A percentile compares a stretch with the other conserved stretches of the same genome.
phyloP scores from a whole-genome alignment of 1,140 invertebrate genomes.

The Drosophila kanapiae region DNA sequence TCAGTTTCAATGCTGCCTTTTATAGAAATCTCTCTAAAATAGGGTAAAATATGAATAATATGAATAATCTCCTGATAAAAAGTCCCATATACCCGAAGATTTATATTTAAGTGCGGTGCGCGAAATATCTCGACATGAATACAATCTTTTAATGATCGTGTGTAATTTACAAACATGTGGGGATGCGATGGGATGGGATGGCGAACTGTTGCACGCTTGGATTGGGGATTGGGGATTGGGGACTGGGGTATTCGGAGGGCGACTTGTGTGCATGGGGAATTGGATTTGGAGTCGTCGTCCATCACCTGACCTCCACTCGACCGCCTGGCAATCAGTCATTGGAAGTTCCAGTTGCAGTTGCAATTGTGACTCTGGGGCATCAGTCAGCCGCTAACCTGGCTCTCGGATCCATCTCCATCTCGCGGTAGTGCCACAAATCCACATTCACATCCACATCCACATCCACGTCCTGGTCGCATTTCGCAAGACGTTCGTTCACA shows the following conservation, averaged over 20 bases:
- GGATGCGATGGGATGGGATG: slow-evolving; percentile 37
- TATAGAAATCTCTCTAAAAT: too few relatives aligned
- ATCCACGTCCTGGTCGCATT: slow-evolving; percentile 38
- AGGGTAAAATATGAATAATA: too few relatives aligned
- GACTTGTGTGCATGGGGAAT: too few relatives aligned
- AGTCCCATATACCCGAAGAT: not conserved
- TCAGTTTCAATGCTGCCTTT: too few relatives aligned
- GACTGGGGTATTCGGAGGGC: not conserved
- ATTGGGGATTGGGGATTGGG: not conserved
- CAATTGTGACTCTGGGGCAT: slow-evolving; percentile 58
- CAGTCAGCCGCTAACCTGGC: slow-evolving; percentile 74
- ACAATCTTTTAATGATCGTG: slow-evolving; percentile 84
- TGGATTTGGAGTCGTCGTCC: slow-evolving; percentile 50
- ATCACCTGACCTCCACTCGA: slow-evolving; percentile 75
- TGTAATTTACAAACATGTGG: slow-evolving; percentile 79
- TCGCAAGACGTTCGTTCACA: slow-evolving; percentile 71
- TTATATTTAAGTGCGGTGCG: slow-evolving; percentile 8
- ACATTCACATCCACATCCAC: slow-evolving; percentile 14
- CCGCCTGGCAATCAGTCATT: slow-evolving; percentile 73
- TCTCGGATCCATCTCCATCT: slow-evolving; percentile 61
- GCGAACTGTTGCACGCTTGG: slow-evolving; percentile 12
- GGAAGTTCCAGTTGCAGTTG: slow-evolving; percentile 41
- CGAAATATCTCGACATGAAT: slow-evolving; percentile 80
- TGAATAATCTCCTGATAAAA: too few relatives aligned
- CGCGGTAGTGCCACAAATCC: slow-evolving; percentile 18